Conservation (phyloP, 2,797 vertebrate genomes). For the Melanotaenia nigrans region DNA sequence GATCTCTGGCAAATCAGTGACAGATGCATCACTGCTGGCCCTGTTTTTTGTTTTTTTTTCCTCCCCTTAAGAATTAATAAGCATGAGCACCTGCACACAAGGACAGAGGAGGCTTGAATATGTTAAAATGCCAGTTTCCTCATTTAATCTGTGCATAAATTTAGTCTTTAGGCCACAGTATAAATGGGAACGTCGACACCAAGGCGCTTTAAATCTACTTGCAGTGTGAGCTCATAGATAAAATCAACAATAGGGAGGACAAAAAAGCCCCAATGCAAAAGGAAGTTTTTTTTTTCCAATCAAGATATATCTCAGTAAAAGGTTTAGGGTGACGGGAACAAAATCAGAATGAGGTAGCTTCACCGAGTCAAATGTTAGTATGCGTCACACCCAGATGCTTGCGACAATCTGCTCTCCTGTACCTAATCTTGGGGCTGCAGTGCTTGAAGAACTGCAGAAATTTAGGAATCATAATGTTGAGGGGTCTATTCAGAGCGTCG, state of each 20-base stretch:
- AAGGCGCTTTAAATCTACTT: not conserved
- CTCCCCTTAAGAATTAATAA: not conserved
- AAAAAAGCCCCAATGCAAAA: not conserved
- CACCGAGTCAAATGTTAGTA: constrained; percentile 47
- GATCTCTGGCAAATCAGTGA: not conserved
- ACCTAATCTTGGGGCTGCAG: constrained; percentile 96
- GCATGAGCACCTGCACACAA: not conserved
- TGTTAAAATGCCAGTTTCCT: not conserved
- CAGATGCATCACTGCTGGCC: not conserved
- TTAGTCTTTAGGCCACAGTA: not conserved
- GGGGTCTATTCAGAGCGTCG: constrained; percentile 92
- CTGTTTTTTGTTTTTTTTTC: not conserved
- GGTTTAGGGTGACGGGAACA: not conserved
- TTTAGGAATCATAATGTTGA: constrained; percentile 97
- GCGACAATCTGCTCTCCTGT: constrained; percentile 11
- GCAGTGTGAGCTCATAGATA: too few species aligned
- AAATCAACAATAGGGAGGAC: too few species aligned
- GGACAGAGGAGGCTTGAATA: not conserved
- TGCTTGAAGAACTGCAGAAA: constrained; percentile 98
- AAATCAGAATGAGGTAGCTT: constrained; percentile 33
- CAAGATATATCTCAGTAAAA: rapidly evolving
- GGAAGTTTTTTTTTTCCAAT: not conserved
- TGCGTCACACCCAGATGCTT: constrained; percentile 52
- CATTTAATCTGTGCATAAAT: not conserved
- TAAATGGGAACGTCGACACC: not conserved